A percentile compares a stretch with the other conserved stretches of the same genome.
Conservation (phyloP, 2,797 vertebrate genomes). For the Luscinia megarhynchos region DNA sequence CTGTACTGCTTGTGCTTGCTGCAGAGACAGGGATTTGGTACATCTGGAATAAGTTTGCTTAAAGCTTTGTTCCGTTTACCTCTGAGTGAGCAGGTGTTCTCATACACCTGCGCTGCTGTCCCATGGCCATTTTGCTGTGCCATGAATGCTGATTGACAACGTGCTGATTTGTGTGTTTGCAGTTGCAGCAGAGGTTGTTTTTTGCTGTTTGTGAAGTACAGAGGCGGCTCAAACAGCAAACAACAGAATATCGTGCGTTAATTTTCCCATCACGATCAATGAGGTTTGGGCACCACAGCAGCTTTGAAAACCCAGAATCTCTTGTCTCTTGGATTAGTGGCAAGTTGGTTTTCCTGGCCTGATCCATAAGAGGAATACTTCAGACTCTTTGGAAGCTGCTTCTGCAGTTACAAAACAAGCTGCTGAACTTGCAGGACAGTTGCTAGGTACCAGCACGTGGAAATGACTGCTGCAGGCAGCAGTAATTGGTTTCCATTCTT, state of each 20-base stretch:
- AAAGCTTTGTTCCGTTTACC: background rate
- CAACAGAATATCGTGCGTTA: background rate
- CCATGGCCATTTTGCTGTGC: background rate
- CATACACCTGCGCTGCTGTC: background rate
- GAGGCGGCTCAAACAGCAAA: background rate
- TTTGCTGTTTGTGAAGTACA: background rate
- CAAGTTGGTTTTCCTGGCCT: background rate
- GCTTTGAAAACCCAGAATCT: background rate
- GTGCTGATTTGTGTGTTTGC: background rate
- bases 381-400: background rate
- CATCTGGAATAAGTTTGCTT: background rate
- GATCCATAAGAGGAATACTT: background rate
- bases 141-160: background rate
- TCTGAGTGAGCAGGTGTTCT: background rate
- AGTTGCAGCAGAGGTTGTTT: background rate
- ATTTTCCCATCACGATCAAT: background rate
- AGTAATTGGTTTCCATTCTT: background rate
- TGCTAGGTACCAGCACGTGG: background rate
- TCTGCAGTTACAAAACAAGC: constrained; percentile 7
- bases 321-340: background rate
- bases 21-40: background rate
- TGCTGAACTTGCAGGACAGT: constrained; percentile 13
- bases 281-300: background rate
- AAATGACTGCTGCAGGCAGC: background rate
- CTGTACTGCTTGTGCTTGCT: background rate